phyloP scores from a whole-genome alignment of 2,113 vertebrate species.

The Carassius carassius region DNA sequence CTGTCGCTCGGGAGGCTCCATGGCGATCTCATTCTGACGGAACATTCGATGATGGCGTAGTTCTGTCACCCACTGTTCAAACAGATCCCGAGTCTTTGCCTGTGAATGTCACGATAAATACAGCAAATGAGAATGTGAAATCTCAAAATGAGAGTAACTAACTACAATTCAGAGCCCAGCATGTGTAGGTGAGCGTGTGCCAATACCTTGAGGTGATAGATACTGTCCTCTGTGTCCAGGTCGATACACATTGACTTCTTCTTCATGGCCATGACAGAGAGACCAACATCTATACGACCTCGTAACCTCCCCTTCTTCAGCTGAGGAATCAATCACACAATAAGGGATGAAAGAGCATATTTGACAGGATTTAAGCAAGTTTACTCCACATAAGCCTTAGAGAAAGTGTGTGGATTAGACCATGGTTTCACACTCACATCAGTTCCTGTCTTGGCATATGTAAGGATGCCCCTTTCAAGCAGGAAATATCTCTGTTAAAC shows the following conservation, averaged over 20 bases:
- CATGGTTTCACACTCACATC: slow-evolving; percentile 81
- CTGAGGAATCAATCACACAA: slow-evolving; percentile 65
- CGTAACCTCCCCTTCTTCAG: slow-evolving; percentile 90
- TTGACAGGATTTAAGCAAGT: neutral
- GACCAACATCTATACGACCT: slow-evolving; percentile 93
- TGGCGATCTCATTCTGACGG: slow-evolving; percentile 94
- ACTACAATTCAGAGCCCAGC: neutral
- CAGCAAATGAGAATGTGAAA: neutral
- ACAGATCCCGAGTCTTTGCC: slow-evolving; percentile 88
- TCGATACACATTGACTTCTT: slow-evolving; percentile 94
- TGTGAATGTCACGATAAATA: slow-evolving; percentile 54
- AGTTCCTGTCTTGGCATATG: slow-evolving; percentile 87
- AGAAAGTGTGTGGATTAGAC: neutral
- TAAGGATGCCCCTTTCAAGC: slow-evolving; percentile 93
- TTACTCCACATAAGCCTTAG: slow-evolving; percentile 22
- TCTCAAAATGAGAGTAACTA: neutral
- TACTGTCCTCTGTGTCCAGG: slow-evolving; percentile 92
- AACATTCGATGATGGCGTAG: slow-evolving; percentile 90
- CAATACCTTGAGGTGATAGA: slow-evolving; percentile 94
- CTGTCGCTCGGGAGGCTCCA: slow-evolving; percentile 84
- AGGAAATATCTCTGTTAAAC: slow-evolving; percentile 88
- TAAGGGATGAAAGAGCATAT: neutral
- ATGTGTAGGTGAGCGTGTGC: neutral
- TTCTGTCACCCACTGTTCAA: slow-evolving; percentile 91
- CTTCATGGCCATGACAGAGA: slow-evolving; percentile 97